A percentile compares a stretch with the other conserved stretches of the same genome.
Evolutionary conservation across 2,888 invertebrate species (phyloP).

Genomic region (Julus scanicus): DNA sequence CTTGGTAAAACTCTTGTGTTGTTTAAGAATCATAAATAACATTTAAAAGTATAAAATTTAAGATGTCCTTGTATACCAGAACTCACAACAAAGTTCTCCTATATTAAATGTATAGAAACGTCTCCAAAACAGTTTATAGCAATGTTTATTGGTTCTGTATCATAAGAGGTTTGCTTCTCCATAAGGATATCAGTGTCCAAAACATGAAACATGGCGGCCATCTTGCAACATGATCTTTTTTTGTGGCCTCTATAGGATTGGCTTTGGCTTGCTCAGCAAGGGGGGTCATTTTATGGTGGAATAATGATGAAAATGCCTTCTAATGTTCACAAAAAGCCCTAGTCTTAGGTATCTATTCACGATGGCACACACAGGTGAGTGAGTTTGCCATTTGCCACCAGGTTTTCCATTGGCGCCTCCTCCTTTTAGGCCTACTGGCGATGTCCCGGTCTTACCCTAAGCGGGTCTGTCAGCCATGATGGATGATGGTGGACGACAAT

Average conservation of each 20-base stretch:
- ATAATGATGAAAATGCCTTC: constrained; percentile 30
- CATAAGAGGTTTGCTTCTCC: too few relatives aligned
- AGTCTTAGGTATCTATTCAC: not conserved
- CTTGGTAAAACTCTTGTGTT: too few relatives aligned
- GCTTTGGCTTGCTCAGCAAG: not conserved
- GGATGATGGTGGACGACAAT: constrained; percentile 39
- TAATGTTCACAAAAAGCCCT: constrained; percentile 16
- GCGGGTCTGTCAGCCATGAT: not conserved
- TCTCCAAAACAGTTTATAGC: too few relatives aligned
- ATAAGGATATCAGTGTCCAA: not conserved
- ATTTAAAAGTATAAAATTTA: too few relatives aligned
- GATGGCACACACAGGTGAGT: not conserved
- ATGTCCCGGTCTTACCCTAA: not conserved
- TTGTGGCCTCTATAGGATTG: not conserved
- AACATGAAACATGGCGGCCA: not conserved
- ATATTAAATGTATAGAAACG: too few relatives aligned
- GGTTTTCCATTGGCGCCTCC: constrained; percentile 5
- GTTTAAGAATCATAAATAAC: too few relatives aligned
- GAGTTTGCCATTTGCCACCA: constrained; percentile 36
- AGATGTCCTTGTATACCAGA: too few relatives aligned
- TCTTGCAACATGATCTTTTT: not conserved
- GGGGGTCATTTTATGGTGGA: constrained; percentile 23
- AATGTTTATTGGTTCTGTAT: too few relatives aligned
- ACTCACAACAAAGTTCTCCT: too few relatives aligned
- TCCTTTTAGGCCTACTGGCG: constrained; percentile 6